Conservation (phyloP, 2,888 invertebrate genomes). For the Galeopsomyia nigrocyanea region DNA sequence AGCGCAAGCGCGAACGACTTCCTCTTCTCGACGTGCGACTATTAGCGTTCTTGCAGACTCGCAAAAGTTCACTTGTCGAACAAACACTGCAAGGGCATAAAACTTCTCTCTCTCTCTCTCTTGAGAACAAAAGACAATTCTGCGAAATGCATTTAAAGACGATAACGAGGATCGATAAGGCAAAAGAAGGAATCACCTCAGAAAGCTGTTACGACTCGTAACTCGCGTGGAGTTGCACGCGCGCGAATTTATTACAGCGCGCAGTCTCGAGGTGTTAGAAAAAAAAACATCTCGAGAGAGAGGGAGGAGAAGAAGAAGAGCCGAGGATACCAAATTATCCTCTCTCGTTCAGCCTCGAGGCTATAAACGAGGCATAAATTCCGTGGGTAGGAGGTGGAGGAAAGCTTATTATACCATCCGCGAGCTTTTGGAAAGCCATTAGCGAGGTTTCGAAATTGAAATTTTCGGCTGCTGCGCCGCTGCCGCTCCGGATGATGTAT, state of each 20-base stretch:
- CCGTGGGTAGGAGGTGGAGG: neutral
- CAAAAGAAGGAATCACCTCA: neutral
- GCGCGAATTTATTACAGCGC: constrained; percentile 26
- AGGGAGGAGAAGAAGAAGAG: neutral
- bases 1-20: too few species aligned
- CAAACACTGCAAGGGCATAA: too few species aligned
- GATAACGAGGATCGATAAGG: constrained; percentile 37
- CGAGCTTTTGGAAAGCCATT: constrained; percentile 10
- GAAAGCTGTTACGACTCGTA: constrained; percentile 2
- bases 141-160: constrained; percentile 21
- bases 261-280: neutral
- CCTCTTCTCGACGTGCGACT: too few species aligned
- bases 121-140: constrained; percentile 17
- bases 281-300: too few species aligned
- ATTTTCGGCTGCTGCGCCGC: constrained; percentile 4
- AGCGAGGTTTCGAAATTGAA: constrained; percentile 15
- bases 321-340: constrained; percentile 2
- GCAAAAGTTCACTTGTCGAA: too few species aligned
- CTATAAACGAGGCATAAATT: neutral
- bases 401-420: constrained; percentile 4
- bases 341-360: too few species aligned
- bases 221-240: neutral
- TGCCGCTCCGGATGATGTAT: constrained; percentile 7
- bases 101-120: too few species aligned
- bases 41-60: too few species aligned